Percentiles rank a stretch among this genome's conserved stretches.
These are phyloP conservation scores for Antitype chi DNA, from an alignment of 2,888 invertebrate genomes.

Conservation along the genomic window DNA sequence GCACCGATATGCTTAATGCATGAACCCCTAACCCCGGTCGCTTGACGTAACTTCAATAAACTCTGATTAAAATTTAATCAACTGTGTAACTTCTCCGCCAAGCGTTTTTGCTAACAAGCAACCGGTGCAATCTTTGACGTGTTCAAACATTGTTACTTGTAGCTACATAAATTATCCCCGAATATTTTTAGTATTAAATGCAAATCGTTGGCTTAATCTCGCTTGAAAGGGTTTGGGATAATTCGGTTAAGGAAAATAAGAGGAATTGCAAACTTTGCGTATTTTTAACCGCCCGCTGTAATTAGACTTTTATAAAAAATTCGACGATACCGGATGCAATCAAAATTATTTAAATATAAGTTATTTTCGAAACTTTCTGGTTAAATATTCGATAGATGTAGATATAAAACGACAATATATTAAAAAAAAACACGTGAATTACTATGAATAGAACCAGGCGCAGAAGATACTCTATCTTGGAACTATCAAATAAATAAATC, in stretches of 20 bases:
- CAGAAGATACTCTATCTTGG: too few species aligned
- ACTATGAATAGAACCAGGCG: too few species aligned
- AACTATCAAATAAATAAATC: too few species aligned
- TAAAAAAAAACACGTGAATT: too few species aligned
- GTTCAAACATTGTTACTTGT: constrained; percentile 55
- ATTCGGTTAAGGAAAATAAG: constrained; percentile 8
- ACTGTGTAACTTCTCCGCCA: constrained; percentile 68
- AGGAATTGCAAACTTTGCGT: background rate
- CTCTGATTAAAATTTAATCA: constrained; percentile 82
- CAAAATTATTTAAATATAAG: too few species aligned
- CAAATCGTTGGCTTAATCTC: constrained; percentile 17
- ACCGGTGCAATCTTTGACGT: constrained; percentile 59
- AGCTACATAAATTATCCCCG: constrained; percentile 50
- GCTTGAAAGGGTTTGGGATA: constrained; percentile 6
- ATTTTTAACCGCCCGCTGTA: background rate
- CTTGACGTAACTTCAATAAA: constrained; percentile 74
- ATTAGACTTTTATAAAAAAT: background rate
- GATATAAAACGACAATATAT: too few species aligned
- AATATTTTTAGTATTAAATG: constrained; percentile 42
- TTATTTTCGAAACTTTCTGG: too few species aligned
- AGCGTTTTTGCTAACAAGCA: constrained; percentile 73
- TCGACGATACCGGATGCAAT: background rate
- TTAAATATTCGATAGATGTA: too few species aligned
- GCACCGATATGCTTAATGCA: constrained; percentile 59
- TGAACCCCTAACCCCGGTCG: constrained; percentile 43